Conservation (phyloP, 2,888 invertebrate species). For the Volucella zonaria region DNA sequence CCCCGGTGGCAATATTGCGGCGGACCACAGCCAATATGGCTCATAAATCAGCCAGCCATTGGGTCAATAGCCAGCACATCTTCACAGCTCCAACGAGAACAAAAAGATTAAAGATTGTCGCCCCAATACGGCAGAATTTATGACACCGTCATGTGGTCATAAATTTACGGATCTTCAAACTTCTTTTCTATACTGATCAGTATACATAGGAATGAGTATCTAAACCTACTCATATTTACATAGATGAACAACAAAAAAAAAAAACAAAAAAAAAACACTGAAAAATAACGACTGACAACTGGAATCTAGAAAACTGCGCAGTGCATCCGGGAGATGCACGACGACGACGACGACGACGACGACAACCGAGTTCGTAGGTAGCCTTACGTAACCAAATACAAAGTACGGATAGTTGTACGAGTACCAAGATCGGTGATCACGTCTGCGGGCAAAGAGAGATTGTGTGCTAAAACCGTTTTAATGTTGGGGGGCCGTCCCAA, state of each 20-base stretch:
- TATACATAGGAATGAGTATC: slow-evolving; percentile 21
- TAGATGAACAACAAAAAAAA: slow-evolving; percentile 19
- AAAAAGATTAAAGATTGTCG: slow-evolving; percentile 18
- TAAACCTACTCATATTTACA: slow-evolving; percentile 34
- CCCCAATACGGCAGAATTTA: slow-evolving; percentile 37
- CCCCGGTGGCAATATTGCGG: background rate
- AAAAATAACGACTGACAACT: background rate
- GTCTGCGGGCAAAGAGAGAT: slow-evolving; percentile 1
- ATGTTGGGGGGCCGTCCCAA: slow-evolving; percentile 48
- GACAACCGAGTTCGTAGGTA: background rate
- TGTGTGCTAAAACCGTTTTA: slow-evolving; percentile 45
- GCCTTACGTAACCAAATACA: slow-evolving; percentile 43
- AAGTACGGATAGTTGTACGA: slow-evolving; percentile 8
- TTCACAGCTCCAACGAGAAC: slow-evolving; percentile 21
- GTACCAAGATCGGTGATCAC: slow-evolving; percentile 21
- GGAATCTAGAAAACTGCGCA: background rate
- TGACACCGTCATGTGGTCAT: slow-evolving; percentile 55
- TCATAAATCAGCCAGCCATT: slow-evolving; percentile 50
- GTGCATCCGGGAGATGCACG: slow-evolving; percentile 38
- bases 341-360: background rate
- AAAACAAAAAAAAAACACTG: slow-evolving; percentile 30
- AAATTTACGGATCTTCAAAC: slow-evolving; percentile 60
- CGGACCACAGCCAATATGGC: slow-evolving; percentile 16
- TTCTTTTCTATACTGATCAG: slow-evolving; percentile 41
- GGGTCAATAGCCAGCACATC: slow-evolving; percentile 49